A percentile compares a stretch with the other conserved stretches of the same genome.
Evolutionary conservation across 2,113 vertebrate species (phyloP).

Genomic region (Ranitomeya imitator): DNA sequence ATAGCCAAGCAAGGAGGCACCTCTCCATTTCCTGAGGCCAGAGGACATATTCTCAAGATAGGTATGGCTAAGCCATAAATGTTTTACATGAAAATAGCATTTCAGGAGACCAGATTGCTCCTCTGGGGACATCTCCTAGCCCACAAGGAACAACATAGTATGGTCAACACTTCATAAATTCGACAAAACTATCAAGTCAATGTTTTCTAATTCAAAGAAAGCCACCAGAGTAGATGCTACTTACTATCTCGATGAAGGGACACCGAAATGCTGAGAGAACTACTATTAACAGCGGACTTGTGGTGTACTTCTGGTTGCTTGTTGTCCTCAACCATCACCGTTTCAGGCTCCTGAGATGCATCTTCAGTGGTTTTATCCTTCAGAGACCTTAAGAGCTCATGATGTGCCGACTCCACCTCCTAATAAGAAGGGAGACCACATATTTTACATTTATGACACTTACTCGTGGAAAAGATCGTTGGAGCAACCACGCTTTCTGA

Average conservation of each 20-base stretch:
- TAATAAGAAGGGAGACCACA: slow-evolving; percentile 36
- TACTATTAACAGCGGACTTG: not conserved
- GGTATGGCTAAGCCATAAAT: no score
- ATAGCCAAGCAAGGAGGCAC: no score
- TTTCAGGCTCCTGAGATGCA: slow-evolving; percentile 53
- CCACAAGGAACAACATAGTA: no score
- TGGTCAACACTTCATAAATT: no score
- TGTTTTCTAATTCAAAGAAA: not conserved
- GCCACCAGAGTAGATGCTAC: not conserved
- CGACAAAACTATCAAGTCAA: no score
- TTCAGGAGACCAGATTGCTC: no score
- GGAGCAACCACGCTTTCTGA: not conserved
- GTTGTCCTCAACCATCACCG: not conserved
- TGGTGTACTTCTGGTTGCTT: slow-evolving; percentile 43
- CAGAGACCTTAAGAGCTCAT: slow-evolving; percentile 64
- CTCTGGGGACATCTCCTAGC: no score
- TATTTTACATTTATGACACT: not conserved
- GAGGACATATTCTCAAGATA: no score
- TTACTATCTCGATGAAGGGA: slow-evolving; percentile 49
- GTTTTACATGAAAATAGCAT: no score
- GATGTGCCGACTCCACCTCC: slow-evolving; percentile 70
- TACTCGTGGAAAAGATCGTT: not conserved
- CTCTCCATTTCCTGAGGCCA: no score
- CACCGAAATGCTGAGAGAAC: slow-evolving; percentile 40
- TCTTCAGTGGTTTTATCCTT: slow-evolving; percentile 37